Conservation (phyloP, 92 coral and sea anemone species). For the Phenganax marumi region DNA sequence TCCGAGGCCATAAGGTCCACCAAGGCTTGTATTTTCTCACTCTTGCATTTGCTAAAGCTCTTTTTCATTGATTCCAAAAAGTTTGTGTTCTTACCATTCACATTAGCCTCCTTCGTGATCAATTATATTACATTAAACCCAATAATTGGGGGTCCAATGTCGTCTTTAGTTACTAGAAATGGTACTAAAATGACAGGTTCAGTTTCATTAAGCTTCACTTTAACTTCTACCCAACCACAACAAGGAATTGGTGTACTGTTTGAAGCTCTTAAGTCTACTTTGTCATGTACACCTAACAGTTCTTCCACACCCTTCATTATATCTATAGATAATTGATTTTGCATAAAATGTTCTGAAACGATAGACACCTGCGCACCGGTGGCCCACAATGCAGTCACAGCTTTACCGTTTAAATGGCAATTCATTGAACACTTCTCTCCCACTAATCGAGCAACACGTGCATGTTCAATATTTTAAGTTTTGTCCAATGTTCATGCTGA, state of each 20-base stretch:
- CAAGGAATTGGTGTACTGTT: conserved; percentile 67
- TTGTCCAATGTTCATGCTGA: conserved; percentile 57
- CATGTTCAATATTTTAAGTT: conserved; percentile 57
- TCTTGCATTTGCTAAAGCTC: neutral
- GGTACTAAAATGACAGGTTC: conserved; percentile 58
- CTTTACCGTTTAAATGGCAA: conserved; percentile 46
- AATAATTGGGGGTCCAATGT: conserved; percentile 63
- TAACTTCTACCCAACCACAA: conserved; percentile 69
- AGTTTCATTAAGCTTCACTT: conserved; percentile 45
- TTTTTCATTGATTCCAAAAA: neutral
- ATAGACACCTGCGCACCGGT: conserved; percentile 70
- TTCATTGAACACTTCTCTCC: conserved; percentile 54
- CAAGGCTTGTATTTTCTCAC: neutral
- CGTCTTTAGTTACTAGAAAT: conserved; percentile 62
- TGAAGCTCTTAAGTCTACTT: conserved; percentile 57
- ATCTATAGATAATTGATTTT: conserved; percentile 35
- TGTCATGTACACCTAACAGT: conserved; percentile 49
- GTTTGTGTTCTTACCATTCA: conserved; percentile 21
- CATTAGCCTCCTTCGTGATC: conserved; percentile 53
- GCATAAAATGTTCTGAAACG: conserved; percentile 48
- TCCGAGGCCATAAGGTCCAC: neutral
- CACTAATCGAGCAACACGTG: conserved; percentile 48
- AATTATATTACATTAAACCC: conserved; percentile 71
- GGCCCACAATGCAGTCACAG: conserved; percentile 60
- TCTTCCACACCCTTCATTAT: conserved; percentile 50